A percentile compares a stretch with the other conserved stretches of the same genome.
phyloP scores from a whole-genome alignment of 37 sponge, comb jelly and placozoan genomes.

The Petrosia ficiformis region DNA sequence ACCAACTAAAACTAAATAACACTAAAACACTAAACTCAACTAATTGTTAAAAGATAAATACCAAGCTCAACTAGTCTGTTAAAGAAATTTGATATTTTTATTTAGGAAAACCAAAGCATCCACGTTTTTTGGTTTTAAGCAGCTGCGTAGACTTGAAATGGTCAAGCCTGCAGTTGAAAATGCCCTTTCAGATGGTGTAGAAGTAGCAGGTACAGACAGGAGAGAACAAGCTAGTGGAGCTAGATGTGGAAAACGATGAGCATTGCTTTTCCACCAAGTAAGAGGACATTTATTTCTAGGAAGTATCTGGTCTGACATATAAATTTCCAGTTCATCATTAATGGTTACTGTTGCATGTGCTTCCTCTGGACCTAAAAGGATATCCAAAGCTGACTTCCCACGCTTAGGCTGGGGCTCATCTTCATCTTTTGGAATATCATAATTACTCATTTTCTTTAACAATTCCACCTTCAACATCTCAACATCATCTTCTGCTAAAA shows the following conservation, averaged over 20 bases:
- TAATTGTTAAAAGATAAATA: too few species aligned
- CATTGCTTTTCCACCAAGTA: conserved; percentile 11
- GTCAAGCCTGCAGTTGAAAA: conserved; percentile 4
- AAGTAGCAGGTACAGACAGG: conserved; percentile 25
- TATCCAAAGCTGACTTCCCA: conserved; percentile 5
- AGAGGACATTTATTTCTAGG: background rate
- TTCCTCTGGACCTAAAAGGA: conserved; percentile 5
- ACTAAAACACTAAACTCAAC: too few species aligned
- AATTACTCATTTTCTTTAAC: background rate
- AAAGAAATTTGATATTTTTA: too few species aligned
- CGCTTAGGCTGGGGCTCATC: conserved; percentile 8
- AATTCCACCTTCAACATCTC: conserved; percentile 10
- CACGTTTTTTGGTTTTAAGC: conserved; percentile 9
- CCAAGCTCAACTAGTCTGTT: too few species aligned
- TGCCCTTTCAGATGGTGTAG: conserved; percentile 13
- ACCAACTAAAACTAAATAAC: too few species aligned
- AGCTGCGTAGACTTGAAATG: background rate
- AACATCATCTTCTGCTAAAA: too few species aligned
- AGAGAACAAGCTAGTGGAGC: background rate
- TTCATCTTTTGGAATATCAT: background rate
- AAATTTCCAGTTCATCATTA: background rate
- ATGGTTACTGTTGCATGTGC: background rate
- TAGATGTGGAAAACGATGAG: conserved; percentile 5
- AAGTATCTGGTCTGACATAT: background rate
- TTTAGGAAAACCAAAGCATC: conserved; percentile 1